Percentiles rank a stretch among this genome's conserved stretches.
Evolutionary conservation across 2,888 invertebrate species (phyloP).

Genomic region (Melieria picta): DNA sequence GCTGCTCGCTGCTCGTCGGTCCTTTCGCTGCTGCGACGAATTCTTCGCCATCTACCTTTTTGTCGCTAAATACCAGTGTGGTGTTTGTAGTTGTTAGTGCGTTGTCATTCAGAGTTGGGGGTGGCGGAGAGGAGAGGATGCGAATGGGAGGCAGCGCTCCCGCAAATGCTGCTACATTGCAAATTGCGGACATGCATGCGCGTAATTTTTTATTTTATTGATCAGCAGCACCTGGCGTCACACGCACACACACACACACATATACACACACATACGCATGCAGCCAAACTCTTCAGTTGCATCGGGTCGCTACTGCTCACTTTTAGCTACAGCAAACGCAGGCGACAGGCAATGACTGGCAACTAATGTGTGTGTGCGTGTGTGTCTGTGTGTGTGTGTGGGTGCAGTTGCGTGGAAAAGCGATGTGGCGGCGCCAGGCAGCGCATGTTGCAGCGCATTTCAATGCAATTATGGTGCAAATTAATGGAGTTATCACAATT

Average conservation of each 20-base stretch:
- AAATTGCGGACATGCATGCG: constrained; percentile 5
- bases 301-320: not conserved
- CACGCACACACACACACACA: constrained; percentile 19
- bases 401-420: constrained; percentile 34
- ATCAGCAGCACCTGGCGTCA: not conserved
- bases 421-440: not conserved
- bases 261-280: constrained; percentile 15
- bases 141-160: not conserved
- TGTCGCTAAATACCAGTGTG: too few species aligned
- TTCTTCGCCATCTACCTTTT: too few species aligned
- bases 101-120: too few species aligned
- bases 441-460: not conserved
- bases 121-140: not conserved
- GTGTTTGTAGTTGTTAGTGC: too few species aligned
- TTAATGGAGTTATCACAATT: constrained; percentile 30
- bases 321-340: not conserved
- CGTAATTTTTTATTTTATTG: not conserved
- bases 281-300: not conserved
- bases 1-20: too few species aligned
- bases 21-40: too few species aligned
- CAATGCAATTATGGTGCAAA: constrained; percentile 23
- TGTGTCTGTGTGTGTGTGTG: constrained; percentile 18
- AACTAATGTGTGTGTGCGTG: not conserved
- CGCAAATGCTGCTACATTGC: constrained; percentile 25
- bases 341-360: not conserved